Conservation (phyloP, 2,888 invertebrate species). For the Invenusta paracnida region DNA sequence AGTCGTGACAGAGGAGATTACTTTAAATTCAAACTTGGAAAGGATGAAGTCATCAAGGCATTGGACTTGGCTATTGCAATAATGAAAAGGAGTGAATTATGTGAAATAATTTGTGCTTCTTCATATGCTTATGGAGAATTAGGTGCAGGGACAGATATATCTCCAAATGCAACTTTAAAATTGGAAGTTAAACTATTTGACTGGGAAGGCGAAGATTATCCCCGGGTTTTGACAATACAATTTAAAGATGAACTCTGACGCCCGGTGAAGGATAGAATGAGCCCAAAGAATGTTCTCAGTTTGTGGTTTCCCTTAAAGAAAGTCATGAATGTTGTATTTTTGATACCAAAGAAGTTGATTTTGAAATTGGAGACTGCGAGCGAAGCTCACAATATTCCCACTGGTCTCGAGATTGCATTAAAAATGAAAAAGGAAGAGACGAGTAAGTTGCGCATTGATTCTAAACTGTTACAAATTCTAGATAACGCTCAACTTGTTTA, state of each 20-base stretch:
- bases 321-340: slow-evolving; percentile 68
- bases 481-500: slow-evolving; percentile 69
- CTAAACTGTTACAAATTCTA: slow-evolving; percentile 75
- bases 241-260: slow-evolving; percentile 70
- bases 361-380: slow-evolving; percentile 79
- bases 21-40: slow-evolving; percentile 80
- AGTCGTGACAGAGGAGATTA: slow-evolving; percentile 76
- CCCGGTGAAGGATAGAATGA: slow-evolving; percentile 70
- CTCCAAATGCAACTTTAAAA: slow-evolving; percentile 77
- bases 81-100: slow-evolving; percentile 84
- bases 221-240: slow-evolving; percentile 75
- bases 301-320: slow-evolving; percentile 63
- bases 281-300: slow-evolving; percentile 77
- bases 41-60: slow-evolving; percentile 79
- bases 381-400: slow-evolving; percentile 70
- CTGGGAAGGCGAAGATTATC: slow-evolving; percentile 73
- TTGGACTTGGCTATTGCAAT: slow-evolving; percentile 89
- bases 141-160: slow-evolving; percentile 78
- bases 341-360: slow-evolving; percentile 76
- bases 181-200: slow-evolving; percentile 76
- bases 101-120: slow-evolving; percentile 75
- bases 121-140: slow-evolving; percentile 82
- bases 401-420: slow-evolving; percentile 64
- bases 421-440: slow-evolving; percentile 76
- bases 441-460: slow-evolving; percentile 66